These are phyloP conservation scores for Drosophila murphyi DNA, from an alignment of 1,140 invertebrate genomes.

Conservation along the genomic window DNA sequence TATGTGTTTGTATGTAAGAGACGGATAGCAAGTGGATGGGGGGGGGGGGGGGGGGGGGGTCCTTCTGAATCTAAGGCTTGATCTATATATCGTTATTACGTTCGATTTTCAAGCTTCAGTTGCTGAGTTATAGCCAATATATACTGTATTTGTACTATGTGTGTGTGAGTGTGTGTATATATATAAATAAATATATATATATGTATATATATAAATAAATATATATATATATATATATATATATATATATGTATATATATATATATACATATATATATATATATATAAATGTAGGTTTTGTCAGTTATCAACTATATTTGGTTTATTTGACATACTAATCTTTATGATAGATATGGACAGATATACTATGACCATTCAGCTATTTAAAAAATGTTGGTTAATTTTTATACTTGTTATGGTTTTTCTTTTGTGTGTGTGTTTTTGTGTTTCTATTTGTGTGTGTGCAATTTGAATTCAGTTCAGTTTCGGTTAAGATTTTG, in stretches of 20 bases:
- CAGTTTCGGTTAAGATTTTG: constrained; percentile 18
- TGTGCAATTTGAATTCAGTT: constrained; percentile 21
- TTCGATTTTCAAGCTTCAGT: constrained; percentile 17
- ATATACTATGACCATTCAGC: constrained; percentile 17
- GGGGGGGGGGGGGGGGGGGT: neutral
- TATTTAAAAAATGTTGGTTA: constrained; percentile 21
- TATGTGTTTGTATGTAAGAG: neutral
- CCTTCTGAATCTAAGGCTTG: constrained; percentile 27
- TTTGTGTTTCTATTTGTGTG: neutral
- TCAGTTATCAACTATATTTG: constrained; percentile 76
- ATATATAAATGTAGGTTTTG: no score
- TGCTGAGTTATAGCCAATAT: constrained; percentile 18
- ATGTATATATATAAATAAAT: neutral
- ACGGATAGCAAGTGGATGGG: neutral
- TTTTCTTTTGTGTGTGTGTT: no score
- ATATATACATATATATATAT: neutral
- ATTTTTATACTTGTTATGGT: constrained; percentile 29
- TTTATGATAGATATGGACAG: constrained; percentile 17
- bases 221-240: neutral
- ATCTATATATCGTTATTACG: constrained; percentile 22
- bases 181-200: constrained; percentile 8
- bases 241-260: no score
- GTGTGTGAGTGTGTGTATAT: constrained; percentile 35
- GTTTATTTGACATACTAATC: constrained; percentile 57
- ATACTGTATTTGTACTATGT: constrained; percentile 77